A percentile compares a stretch with the other conserved stretches of the same genome.
These are phyloP conservation scores for Cryptotis parvus DNA, from an alignment of 2,113 vertebrate species.

Conservation along the genomic window DNA sequence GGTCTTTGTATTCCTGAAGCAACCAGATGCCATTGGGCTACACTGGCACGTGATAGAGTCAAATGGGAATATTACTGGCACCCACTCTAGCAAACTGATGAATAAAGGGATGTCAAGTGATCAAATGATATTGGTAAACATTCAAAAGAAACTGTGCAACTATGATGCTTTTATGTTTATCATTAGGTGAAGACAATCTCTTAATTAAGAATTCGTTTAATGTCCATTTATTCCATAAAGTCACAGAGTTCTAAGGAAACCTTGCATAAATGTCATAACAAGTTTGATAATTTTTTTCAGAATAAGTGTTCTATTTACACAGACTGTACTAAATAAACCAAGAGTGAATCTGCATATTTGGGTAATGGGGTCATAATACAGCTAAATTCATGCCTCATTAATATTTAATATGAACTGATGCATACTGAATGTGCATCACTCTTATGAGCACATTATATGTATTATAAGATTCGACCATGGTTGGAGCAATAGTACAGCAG, in stretches of 20 bases:
- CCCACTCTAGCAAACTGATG: too few relatives aligned
- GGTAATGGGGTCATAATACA: background rate
- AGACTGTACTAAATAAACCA: background rate
- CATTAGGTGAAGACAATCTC: conserved; percentile 1
- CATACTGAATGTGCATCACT: background rate
- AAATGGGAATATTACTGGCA: too few relatives aligned
- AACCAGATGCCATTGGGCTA: too few relatives aligned
- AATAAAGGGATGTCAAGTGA: too few relatives aligned
- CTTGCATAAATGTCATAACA: background rate
- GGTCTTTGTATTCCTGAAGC: too few relatives aligned
- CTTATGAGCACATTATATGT: background rate
- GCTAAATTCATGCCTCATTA: background rate
- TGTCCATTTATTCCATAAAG: background rate
- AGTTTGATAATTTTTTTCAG: background rate
- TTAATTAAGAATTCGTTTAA: background rate
- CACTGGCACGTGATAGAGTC: too few relatives aligned
- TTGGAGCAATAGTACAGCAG: too few relatives aligned
- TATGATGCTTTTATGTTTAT: background rate
- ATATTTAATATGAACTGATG: background rate
- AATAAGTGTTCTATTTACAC: background rate
- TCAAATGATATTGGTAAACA: background rate
- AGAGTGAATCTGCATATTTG: background rate
- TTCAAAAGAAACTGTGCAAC: background rate
- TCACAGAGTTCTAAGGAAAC: background rate
- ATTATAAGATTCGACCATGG: too few relatives aligned